These are phyloP conservation scores for Bembecia ichneumoniformis DNA, from an alignment of 2,888 invertebrate species.

Conservation along the genomic window DNA sequence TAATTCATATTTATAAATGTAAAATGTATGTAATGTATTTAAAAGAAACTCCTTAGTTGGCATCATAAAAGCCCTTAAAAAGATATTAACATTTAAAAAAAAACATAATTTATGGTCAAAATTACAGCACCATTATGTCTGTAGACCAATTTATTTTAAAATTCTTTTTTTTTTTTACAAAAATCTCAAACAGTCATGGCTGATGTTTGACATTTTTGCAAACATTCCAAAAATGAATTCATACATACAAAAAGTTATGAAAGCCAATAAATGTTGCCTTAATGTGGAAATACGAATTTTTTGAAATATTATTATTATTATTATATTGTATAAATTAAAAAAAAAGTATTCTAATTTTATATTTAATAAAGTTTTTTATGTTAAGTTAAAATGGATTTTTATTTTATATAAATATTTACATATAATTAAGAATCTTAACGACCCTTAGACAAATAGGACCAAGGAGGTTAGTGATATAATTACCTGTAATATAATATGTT, in stretches of 20 bases:
- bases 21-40: too few species aligned
- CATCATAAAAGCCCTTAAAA: too few species aligned
- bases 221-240: slow-evolving; percentile 8
- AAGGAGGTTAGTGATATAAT: too few species aligned
- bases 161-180: slow-evolving; percentile 21
- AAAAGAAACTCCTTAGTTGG: too few species aligned
- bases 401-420: slow-evolving; percentile 12
- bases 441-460: too few species aligned
- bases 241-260: slow-evolving; percentile 14
- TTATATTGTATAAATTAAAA: slow-evolving; percentile 23
- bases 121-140: slow-evolving; percentile 1
- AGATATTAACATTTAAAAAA: too few species aligned
- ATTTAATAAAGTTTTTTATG: slow-evolving; percentile 57
- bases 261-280: slow-evolving; percentile 46
- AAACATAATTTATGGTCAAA: too few species aligned
- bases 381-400: slow-evolving; percentile 49
- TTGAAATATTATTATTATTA: slow-evolving; percentile 44
- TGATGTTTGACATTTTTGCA: slow-evolving; percentile 65
- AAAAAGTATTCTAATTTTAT: slow-evolving; percentile 36
- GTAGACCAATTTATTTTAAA: slow-evolving; percentile 28
- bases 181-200: slow-evolving; percentile 65
- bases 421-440: too few species aligned
- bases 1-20: too few species aligned
- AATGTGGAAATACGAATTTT: slow-evolving; percentile 36
- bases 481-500: too few species aligned